Evolutionary conservation across 2,888 invertebrate species (phyloP).

Genomic region (Acanthacorydalis orientalis): DNA sequence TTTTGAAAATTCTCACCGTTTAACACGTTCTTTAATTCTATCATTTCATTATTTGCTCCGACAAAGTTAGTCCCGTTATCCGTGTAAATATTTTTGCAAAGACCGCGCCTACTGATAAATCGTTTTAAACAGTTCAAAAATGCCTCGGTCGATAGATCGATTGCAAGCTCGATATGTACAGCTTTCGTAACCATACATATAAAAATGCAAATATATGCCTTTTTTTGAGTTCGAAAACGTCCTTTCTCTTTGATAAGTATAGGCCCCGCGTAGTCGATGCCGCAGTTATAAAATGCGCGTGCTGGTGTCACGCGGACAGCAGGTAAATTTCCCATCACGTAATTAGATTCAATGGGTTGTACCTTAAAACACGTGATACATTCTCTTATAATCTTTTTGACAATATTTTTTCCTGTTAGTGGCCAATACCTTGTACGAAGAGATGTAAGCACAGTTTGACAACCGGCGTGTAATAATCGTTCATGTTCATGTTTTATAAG

Average conservation of each 20-base stretch:
- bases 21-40: no score
- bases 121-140: constrained; percentile 7
- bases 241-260: constrained; percentile 9
- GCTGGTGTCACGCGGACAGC: constrained; percentile 6
- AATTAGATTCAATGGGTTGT: constrained; percentile 8
- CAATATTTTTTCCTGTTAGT: constrained; percentile 6
- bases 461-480: constrained; percentile 10
- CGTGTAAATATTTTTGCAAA: constrained; percentile 3
- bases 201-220: constrained; percentile 12
- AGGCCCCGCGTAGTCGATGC: constrained; percentile 13
- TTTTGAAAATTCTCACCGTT: no score
- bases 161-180: constrained; percentile 10
- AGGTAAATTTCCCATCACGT: constrained; percentile 16
- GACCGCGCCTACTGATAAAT: constrained; percentile 8
- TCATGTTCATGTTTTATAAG: constrained; percentile 11
- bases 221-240: constrained; percentile 9
- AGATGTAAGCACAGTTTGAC: constrained; percentile 7
- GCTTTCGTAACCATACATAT: constrained; percentile 12
- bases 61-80: constrained; percentile 10
- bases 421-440: constrained; percentile 9
- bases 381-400: constrained; percentile 5
- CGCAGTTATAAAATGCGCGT: constrained; percentile 10
- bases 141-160: constrained; percentile 8
- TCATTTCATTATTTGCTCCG: constrained; percentile 8
- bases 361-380: constrained; percentile 10